phyloP scores from a whole-genome alignment of 2,797 vertebrate species.

The Holocentrus rufus region DNA sequence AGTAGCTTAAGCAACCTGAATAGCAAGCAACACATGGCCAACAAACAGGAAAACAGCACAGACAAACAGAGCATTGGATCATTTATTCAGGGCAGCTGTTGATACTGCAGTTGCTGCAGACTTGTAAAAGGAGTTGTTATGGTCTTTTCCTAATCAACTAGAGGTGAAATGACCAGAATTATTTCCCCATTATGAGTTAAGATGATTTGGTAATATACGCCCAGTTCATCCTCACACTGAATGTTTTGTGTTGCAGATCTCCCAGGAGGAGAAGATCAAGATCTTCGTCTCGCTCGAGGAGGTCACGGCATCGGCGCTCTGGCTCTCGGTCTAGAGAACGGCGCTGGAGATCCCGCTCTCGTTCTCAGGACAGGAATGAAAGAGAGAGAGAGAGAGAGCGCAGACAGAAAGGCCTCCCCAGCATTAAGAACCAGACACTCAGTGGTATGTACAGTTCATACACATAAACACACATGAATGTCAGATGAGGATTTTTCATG shows the following conservation, averaged over 20 bases:
- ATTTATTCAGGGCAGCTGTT: background rate
- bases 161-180: background rate
- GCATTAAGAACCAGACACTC: conserved; percentile 88
- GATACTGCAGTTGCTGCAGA: background rate
- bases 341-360: conserved; percentile 85
- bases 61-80: no score
- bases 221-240: background rate
- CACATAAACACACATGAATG: background rate
- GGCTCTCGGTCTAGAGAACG: conserved; percentile 89
- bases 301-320: conserved; percentile 87
- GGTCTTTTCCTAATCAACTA: background rate
- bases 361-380: conserved; percentile 88
- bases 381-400: conserved; percentile 91
- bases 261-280: conserved; percentile 90
- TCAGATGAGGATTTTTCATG: no score
- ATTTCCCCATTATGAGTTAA: background rate
- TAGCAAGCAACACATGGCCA: no score
- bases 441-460: conserved; percentile 83
- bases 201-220: background rate
- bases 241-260: conserved; percentile 81
- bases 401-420: conserved; percentile 91
- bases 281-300: conserved; percentile 88
- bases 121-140: background rate
- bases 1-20: no score
- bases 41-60: no score